Evolutionary conservation across 2,888 invertebrate species (phyloP), one percentile per base, ranked within the genome.

Genomic region (Antheraea yamamai): DNA sequence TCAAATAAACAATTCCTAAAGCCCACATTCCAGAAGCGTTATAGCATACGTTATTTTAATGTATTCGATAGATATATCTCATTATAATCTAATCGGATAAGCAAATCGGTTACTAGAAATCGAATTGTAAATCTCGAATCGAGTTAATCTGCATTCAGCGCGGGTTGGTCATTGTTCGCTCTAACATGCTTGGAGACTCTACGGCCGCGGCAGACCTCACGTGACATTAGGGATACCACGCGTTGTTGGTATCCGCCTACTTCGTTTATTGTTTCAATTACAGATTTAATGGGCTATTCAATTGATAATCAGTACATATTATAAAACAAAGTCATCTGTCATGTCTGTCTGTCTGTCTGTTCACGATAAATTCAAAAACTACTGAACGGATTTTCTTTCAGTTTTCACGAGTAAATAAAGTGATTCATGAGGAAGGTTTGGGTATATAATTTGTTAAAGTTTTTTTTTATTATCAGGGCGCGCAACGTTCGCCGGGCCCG

Each of bases 71-170:
- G 30, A 66, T 26, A 66, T 70, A 39, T 70, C 39, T 35, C n/a
- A 70, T 20, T 70, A 70, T 0, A 70, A 70, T 70, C 39, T 70
- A 70, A 70, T 70, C 39, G 39, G n/a, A 39, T 70, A 70, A 39
- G 39, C 70, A 70, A 70, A 70, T 70, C 70, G 39, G 18, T 39
- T 39, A 39, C 39, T 70, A 70, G 35, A 70, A 70, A 39, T 70
- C 39, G 35, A 14, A 70, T 30, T 70, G 70, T 70, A 39, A 39
- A 70, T 70, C 20, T 70, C 39, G 70, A 3, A 39, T 39, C 39
- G 8, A 70, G 70, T 39, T 35, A 39, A 70, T 70, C 39, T 23
- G 70, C 20, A 70, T 70, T 39, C 70, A 39, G 3, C 70, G 12
- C 8, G 23, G 20, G 70, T 39, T 39, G 39, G 39, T 39, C 70